Base-by-base conservation (phyloP, 2,113 vertebrate genomes). In the Etheostoma spectabile region DNA sequence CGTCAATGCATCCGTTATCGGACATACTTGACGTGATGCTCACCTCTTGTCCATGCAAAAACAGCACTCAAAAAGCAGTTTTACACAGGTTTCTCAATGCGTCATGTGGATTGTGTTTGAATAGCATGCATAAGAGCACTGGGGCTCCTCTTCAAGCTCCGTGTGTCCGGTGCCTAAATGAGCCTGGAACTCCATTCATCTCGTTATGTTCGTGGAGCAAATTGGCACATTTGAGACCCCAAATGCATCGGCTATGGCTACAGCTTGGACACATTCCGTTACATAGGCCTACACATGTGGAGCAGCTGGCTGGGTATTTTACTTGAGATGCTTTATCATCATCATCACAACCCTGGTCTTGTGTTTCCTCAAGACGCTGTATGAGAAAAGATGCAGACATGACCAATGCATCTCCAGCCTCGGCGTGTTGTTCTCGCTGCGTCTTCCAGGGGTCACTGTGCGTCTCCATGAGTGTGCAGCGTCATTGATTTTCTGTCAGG, bases 401-500 rank as follows among this genome's bases (percentile, higher is more conserved):
- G 77, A 61, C 56, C 57, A 3, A 6, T 69, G 62, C 63, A 60
- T 1, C 11, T 68, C 61, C 53, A 65, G 14, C 27, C 46, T 62
- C 11, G 38, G 8, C 11, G 8, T 42, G 38, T 27, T 4, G 6
- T 18, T n/a, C 22, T 62, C 38, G 8, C 38, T 21, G 42, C 56
- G 24, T 49, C 22, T 76, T 76, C n/a, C 45, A 42, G 0, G 19
- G 46, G 73, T 59, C 21, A 8, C 72, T 53, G 79, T 48, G 91
- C 61, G 77, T 79, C 82, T 89, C 77, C 38, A 15, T 42, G 42
- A 89, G 88, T 90, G 77, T 90, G 90, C 86, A 86, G 83, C 88
- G 83, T 91, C 89, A 92, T 87, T 91, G 89, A 91, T 92, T 92
- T 91, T 72, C 77, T 86, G 86, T 89, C 91, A 88, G 80, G 68